Base-by-base conservation (phyloP, 2,888 invertebrate species). In the Kuschelorhynchus macadamiae region DNA sequence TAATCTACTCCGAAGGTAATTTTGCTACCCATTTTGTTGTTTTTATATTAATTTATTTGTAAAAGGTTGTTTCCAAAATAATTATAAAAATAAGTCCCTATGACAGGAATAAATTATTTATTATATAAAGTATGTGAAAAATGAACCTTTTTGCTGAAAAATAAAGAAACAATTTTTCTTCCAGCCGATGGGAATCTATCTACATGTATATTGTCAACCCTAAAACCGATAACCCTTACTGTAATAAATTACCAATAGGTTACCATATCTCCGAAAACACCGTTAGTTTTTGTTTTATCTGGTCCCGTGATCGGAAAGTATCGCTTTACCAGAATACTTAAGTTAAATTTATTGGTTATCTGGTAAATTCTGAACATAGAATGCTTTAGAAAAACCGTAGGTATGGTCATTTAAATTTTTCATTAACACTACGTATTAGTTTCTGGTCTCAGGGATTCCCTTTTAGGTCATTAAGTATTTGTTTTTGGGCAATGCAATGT, bases 211-310 rank as follows among this genome's bases (percentile, higher is more conserved):
- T 44, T 56, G 56, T 56, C 56, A 56, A 44, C 56, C 56, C 56
- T 18, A 56, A 44, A 56, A 53, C 33, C 33, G 56, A 56, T 56
- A 46, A 32, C 56, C 56, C 56, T 56, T 18, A 12, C n/a, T 9
- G 44, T 56, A 56, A 56, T 56, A 56, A 56, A 56, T 56, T 56
- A 56, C 44, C 46, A n/a, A 46, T 56, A 18, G 56, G 32, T 46
- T 44, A 56, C 18, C 56, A 32, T 56, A 56, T 56, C 56, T 32
- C 46, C 17, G 32, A 17, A 30, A 44, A 42, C 11, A 56, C 56
- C 56, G 56, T 56, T 56, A 56, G 56, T 44, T 44, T 46, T 33
- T 32, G 44, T 14, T 46, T 56, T 56, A 56, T 56, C 56, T 9
- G 16, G 17, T 3, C 20, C 11, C 17, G 44, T 36, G 36, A 36